Evolutionary conservation across 2,888 invertebrate genomes (phyloP), one percentile per base, ranked within the genome.

Genomic region (Beris chalybata): DNA sequence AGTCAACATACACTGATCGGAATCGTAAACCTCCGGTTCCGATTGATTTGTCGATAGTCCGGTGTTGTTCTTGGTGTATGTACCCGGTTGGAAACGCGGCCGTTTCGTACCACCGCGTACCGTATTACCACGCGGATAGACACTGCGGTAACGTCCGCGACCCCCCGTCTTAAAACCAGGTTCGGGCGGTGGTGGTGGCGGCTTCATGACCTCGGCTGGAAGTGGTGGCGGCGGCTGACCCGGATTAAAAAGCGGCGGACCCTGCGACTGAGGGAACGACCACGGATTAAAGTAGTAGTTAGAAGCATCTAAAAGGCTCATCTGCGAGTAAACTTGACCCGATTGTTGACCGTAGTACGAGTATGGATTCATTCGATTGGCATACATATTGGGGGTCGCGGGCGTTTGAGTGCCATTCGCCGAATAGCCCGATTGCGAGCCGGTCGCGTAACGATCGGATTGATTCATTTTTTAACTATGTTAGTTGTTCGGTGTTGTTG

Each of bases 221-320:
- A 58, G 50, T 4, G 65, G 52, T 12, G 66, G 72, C 75, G 0
- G 71, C 76, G 0, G 71, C 76, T n/a, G 74, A 73, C 32, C 69
- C 73, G 0, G 80, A 79, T 70, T 56, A 22, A 48, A 56, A 61
- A 50, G 22, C n/a, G 61, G 61, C 22, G 32, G 50, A 11, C 50
- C 52, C n/a, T 4, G 38, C 11, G 61, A 15, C 11, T 50, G 50
- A 5, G 50, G 52, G 38, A 52, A 61, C 15, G 50, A 29, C 61
- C 61, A 61, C 11, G 61, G 32, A 12, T 61, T 61, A 15, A 50
- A 61, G 43, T 38, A 61, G 22, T 61, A 61, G n/a, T 48, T 50
- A 22, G 22, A 22, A 6, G 30, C 48, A 15, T 48, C 48, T 11
- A 22, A 6, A 4, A 54, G 5, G 48, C 59, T 32, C 22, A 22